Percentiles rank a stretch among this genome's conserved stretches.
Conservation (phyloP, 64 coral and sea anemone genomes). For the Stylophora pistillata region DNA sequence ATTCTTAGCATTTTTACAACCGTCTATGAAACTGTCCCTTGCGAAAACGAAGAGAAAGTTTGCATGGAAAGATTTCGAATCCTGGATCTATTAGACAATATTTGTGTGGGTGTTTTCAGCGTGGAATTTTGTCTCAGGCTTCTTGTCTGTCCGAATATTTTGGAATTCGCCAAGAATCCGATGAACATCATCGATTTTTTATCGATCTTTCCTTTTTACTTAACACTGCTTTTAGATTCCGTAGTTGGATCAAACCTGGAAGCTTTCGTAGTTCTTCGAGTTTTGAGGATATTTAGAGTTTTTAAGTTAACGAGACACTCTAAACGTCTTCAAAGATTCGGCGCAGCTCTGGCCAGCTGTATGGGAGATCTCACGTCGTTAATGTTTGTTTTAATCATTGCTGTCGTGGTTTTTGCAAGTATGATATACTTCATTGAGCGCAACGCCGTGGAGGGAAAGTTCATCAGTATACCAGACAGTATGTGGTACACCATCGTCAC, state of each 20-base stretch:
- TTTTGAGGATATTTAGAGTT: slow-evolving; percentile 89
- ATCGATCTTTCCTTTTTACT: slow-evolving; percentile 77
- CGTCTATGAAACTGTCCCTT: slow-evolving; percentile 83
- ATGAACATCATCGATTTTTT: slow-evolving; percentile 90
- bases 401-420: slow-evolving; percentile 87
- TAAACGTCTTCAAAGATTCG: slow-evolving; percentile 82
- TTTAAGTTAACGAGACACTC: slow-evolving; percentile 90
- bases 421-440: slow-evolving; percentile 85
- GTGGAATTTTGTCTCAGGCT: slow-evolving; percentile 69
- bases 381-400: slow-evolving; percentile 76
- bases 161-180: slow-evolving; percentile 51
- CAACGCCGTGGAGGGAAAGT: slow-evolving; percentile 62
- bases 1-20: slow-evolving; percentile 88
- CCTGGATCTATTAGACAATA: slow-evolving; percentile 66
- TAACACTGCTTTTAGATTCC: slow-evolving; percentile 63
- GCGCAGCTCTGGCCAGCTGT: slow-evolving; percentile 63
- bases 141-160: slow-evolving; percentile 49
- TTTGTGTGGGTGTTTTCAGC: slow-evolving; percentile 80
- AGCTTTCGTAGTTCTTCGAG: slow-evolving; percentile 86
- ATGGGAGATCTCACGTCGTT: slow-evolving; percentile 79
- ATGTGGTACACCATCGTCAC: slow-evolving; percentile 99
- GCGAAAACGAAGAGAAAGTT: slow-evolving; percentile 12
- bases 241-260: slow-evolving; percentile 70
- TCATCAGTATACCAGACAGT: slow-evolving; percentile 87
- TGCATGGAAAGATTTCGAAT: slow-evolving; percentile 57